Base-by-base conservation (phyloP, 2,888 invertebrate species). In the Sinotaia quadrata region DNA sequence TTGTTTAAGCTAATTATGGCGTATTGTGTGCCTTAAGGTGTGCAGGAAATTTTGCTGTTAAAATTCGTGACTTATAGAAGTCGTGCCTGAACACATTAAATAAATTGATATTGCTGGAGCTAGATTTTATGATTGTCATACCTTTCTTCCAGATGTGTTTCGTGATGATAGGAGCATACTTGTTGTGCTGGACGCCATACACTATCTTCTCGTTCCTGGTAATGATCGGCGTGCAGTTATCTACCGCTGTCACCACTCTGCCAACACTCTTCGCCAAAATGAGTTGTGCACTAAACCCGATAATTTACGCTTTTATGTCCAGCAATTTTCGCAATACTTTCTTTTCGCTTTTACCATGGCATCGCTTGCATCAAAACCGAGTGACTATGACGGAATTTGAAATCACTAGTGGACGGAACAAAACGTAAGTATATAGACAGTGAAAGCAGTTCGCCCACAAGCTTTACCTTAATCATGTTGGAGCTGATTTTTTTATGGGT, bases 211-310 rank as follows among this genome's bases (percentile, higher is more conserved):
- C 71, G n/a, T 21, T 59, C 5, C 54, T 69, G 67, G 59, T 68
- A 21, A 52, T 70, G 7, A 24, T 52, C 4, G 51, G 58, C 2
- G 49, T 51, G 2, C 57, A 58, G 15, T n/a, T 69, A 2, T 66
- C 72, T 2, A 5, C 58, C 0, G 34, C 33, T 2, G 33, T 71
- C 5, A 57, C 68, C 54, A 67, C 69, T 1, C 58, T 76, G 12
- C 75, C 75, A 0, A 76, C 75, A 27, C 74, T 76, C 74, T 74
- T 76, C 52, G 74, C 74, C 47, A 76, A 76, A 57, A 56, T 69
- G 2, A 71, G 67, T 59, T 76, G 75, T 31, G 68, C 68, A 29
- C 27, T 68, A 41, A 74, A 76, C 58, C 75, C 75, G 15, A 47
- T 74, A 29, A 69, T 74, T 47, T 76, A 74, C 52, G 56, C 56